Evolutionary conservation across 2,888 invertebrate species (phyloP).

Genomic region (Arrhopalites spinosus): DNA sequence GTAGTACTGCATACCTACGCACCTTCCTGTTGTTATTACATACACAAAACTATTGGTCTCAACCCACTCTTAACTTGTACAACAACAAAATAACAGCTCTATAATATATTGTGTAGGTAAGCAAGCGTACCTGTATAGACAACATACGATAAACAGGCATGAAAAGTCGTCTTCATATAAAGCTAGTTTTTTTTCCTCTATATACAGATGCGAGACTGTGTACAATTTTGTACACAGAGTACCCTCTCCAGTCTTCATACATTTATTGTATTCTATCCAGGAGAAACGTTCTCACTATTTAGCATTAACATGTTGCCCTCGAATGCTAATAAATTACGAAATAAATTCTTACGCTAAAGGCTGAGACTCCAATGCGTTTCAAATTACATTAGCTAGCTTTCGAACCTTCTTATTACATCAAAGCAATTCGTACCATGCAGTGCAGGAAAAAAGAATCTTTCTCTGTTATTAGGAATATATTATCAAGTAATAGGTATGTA

Average conservation of each 20-base stretch:
- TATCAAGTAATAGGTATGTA: constrained; percentile 1
- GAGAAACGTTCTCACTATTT: constrained; percentile 9
- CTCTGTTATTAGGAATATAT: constrained; percentile 5
- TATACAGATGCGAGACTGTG: too few species aligned
- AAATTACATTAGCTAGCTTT: constrained; percentile 18
- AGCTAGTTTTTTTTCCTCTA: background rate
- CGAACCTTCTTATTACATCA: background rate
- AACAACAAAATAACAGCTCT: background rate
- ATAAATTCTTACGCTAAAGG: constrained; percentile 29
- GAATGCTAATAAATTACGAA: constrained; percentile 33
- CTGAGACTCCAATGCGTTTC: constrained; percentile 17
- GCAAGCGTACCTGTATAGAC: background rate
- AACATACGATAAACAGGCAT: background rate
- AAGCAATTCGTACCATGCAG: constrained; percentile 11
- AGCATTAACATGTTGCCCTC: constrained; percentile 33
- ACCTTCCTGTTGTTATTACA: constrained; percentile 17
- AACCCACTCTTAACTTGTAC: background rate
- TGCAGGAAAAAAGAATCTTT: background rate
- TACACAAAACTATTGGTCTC: constrained; percentile 18
- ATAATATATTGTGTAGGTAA: background rate
- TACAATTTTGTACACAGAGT: background rate
- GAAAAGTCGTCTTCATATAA: background rate
- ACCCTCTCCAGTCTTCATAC: background rate
- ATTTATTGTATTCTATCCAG: constrained; percentile 7
- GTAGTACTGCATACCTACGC: constrained; percentile 32